Base-by-base conservation (phyloP, 2,888 invertebrate species). In the Hipparchia sbordonii region DNA sequence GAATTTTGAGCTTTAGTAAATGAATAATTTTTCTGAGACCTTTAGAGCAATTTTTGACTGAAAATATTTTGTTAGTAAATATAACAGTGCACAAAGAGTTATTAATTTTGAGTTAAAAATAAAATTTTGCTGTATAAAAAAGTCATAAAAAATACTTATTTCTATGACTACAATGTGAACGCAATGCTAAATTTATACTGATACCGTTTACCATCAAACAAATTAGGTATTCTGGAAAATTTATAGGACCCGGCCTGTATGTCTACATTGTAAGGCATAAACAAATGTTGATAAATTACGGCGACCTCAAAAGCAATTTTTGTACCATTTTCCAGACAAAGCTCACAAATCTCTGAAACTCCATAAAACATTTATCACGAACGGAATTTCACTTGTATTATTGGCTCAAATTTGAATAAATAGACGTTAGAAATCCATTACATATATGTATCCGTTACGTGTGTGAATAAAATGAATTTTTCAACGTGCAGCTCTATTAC, bases 391-490 rank as follows among this genome's bases (percentile, higher is more conserved):
- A 78, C 74, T 76, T 75, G 75, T 68, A 70, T 72, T 74, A 75
- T 77, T 72, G 66, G 67, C 60, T 45, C 59, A 62, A 67, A 75
- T 73, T 75, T 70, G 75, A 79, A 76, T 77, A 74, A 68, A 76
- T 73, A 72, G 74, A 63, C 72, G 62, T 65, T 77, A 77, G 76
- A 79, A 78, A 79, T 73, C 84, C 82, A 83, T 85, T 88, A 82
- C 81, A 84, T 85, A 81, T 79, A 84, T 83, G 79, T 82, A 85
- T 83, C 80, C 78, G 81, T 84, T 79, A 83, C 80, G 80, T 80
- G 79, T 79, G 80, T 80, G 82, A 84, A 85, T 84, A 82, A 78
- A 82, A 81, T 82, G 79, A 78, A 79, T 80, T 79, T 79, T 80
- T 79, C 78, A 80, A 79, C 78, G 75, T 76, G 77, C 76, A 77